These are phyloP conservation scores for Syngnathus floridae DNA, from an alignment of 2,113 vertebrate species.

Conservation along the genomic window DNA sequence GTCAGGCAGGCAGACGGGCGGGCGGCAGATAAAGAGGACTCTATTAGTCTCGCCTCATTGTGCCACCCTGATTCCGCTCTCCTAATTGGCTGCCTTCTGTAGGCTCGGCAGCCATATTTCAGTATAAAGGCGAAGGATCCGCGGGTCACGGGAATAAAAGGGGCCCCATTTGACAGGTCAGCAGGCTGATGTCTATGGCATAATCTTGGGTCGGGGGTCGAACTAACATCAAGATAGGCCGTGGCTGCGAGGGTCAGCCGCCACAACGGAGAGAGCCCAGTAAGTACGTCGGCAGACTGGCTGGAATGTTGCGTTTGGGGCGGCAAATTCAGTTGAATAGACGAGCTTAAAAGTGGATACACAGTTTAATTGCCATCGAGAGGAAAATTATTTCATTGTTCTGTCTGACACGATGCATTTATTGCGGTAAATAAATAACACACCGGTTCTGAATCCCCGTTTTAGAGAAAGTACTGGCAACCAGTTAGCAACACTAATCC, in stretches of 20 bases:
- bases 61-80: slow-evolving; percentile 69
- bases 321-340: background rate
- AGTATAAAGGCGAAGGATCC: slow-evolving; percentile 77
- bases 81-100: slow-evolving; percentile 78
- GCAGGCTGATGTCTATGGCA: slow-evolving; percentile 55
- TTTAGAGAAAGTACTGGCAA: no score
- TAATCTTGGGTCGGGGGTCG: slow-evolving; percentile 72
- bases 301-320: slow-evolving; percentile 49
- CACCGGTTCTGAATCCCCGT: no score
- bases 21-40: slow-evolving; percentile 74
- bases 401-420: background rate
- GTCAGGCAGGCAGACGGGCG: slow-evolving; percentile 60
- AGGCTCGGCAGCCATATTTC: slow-evolving; percentile 79
- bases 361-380: no score
- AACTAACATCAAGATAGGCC: slow-evolving; percentile 72
- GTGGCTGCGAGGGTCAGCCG: slow-evolving; percentile 63
- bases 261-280: slow-evolving; percentile 37
- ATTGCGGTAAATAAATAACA: background rate
- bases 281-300: slow-evolving; percentile 54
- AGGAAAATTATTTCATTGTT: no score
- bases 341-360: background rate
- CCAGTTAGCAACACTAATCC: background rate
- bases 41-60: slow-evolving; percentile 84
- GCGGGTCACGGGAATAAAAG: slow-evolving; percentile 81
- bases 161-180: slow-evolving; percentile 81